Evolutionary conservation across 2,888 invertebrate genomes (phyloP), one percentile per base, ranked within the genome.

Genomic region (Sinelater perroti): DNA sequence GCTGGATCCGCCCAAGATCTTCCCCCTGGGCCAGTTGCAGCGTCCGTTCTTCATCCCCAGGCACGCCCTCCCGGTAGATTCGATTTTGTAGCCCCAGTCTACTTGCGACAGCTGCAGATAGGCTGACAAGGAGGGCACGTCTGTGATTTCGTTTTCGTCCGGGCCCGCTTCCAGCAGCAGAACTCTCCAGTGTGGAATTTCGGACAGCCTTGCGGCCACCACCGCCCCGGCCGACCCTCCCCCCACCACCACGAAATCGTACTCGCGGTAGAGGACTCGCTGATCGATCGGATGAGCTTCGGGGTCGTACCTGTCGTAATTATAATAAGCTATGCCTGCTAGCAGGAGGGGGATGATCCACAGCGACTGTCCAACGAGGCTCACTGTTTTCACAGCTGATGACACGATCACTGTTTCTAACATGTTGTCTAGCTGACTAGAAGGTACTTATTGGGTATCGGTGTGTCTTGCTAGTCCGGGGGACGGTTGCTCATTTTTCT

Each of bases 181-280:
- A 0, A 91, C 86, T 61, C 85, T 88, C 92, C 92, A 93, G 33
- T 84, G 81, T 3, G 85, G 82, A 31, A 91, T 80, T 76, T 93
- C 93, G 10, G 89, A 88, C 36, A 93, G 78, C 11, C 95, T 66
- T 1, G 75, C 71, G 5, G 95, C 93, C 1, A 95, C 85, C 1
- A 95, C 95, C 0, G 94, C 93, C 0, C 95, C 95, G 0, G 95
- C 95, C 0, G 93, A 93, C 1, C 95, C 95, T 1, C 90, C 93
- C 2, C 94, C 94, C 2, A 94, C 82, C 1, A 93, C 83, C 17
- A 94, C 82, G 71, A 93, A 93, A 73, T 94, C 94, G 73, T 94
- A 93, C 71, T 91, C 91, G n/a, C 81, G 80, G 24, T 63, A 52
- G 8, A 89, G 79, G 17, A 85, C 86, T 57, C 86, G 84, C 61